A percentile compares a stretch with the other conserved stretches of the same genome.
Evolutionary conservation across 2,113 vertebrate genomes (phyloP).

Genomic region (Barbus barbus): DNA sequence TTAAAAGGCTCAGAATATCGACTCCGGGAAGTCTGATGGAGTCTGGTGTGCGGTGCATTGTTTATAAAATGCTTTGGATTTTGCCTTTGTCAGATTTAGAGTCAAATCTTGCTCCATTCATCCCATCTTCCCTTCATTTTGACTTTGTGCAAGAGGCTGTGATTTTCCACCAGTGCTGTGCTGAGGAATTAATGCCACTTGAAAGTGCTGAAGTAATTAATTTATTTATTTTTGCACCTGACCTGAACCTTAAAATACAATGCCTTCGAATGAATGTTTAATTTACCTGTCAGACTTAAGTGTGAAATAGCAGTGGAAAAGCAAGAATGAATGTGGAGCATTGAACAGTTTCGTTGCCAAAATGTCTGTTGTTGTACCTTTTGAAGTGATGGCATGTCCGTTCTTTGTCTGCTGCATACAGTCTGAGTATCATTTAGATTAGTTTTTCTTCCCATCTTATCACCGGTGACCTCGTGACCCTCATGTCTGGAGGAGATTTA

Average conservation of each 20-base stretch:
- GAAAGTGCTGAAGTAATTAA: slow-evolving; percentile 61
- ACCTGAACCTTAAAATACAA: slow-evolving; percentile 11
- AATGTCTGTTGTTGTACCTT: slow-evolving; percentile 21
- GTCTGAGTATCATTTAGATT: slow-evolving; percentile 46
- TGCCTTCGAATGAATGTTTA: slow-evolving; percentile 3
- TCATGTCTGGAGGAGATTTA: slow-evolving; percentile 46
- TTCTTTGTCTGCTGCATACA: slow-evolving; percentile 44
- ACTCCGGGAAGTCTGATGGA: slow-evolving; percentile 66
- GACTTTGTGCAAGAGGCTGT: slow-evolving; percentile 49
- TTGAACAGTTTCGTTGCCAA: slow-evolving; percentile 42
- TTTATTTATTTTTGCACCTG: slow-evolving; percentile 59
- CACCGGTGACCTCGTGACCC: slow-evolving; percentile 53
- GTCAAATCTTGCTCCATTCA: not conserved
- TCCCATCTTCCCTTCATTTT: slow-evolving; percentile 53
- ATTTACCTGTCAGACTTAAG: slow-evolving; percentile 38
- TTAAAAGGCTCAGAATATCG: slow-evolving; percentile 70
- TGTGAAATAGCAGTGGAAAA: not conserved
- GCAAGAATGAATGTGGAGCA: not conserved
- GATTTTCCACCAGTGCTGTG: slow-evolving; percentile 61
- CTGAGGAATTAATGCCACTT: slow-evolving; percentile 64
- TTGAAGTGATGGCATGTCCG: slow-evolving; percentile 37
- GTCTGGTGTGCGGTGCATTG: slow-evolving; percentile 64
- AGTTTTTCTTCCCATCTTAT: slow-evolving; percentile 28
- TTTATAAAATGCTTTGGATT: slow-evolving; percentile 64
- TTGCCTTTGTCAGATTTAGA: slow-evolving; percentile 65